phyloP scores from a whole-genome alignment of 2,113 vertebrate genomes.

The Pseudorasbora parva region DNA sequence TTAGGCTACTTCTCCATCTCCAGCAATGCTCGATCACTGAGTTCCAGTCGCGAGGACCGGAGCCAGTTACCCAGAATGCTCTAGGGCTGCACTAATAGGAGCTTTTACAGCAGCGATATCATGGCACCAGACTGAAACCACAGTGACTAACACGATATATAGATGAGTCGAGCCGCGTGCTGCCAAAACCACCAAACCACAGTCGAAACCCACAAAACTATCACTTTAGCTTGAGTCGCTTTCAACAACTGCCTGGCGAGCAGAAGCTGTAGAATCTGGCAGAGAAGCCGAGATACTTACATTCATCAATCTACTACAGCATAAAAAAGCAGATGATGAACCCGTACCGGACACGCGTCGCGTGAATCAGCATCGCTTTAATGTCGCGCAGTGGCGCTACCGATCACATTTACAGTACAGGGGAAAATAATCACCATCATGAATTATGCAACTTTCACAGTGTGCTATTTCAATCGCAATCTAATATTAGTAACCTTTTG shows the following conservation, averaged over 20 bases:
- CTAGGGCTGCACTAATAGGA: not conserved
- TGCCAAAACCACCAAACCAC: slow-evolving; percentile 36
- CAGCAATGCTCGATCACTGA: not conserved
- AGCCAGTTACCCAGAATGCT: slow-evolving; percentile 10
- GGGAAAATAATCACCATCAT: not conserved
- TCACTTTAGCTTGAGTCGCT: slow-evolving; percentile 19
- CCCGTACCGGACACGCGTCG: not conserved
- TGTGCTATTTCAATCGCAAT: not conserved
- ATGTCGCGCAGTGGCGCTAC: too few relatives aligned
- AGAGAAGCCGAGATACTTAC: not conserved
- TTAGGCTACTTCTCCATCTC: not conserved
- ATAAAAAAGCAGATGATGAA: not conserved
- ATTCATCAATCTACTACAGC: slow-evolving; percentile 25
- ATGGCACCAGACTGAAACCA: slow-evolving; percentile 12
- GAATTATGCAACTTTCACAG: not conserved
- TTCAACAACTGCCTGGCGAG: not conserved
- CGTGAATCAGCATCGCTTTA: not conserved
- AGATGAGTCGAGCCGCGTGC: not conserved
- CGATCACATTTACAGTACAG: not conserved
- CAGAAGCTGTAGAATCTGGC: not conserved
- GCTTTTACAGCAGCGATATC: slow-evolving; percentile 26
- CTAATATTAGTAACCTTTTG: not conserved
- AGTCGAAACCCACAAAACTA: not conserved
- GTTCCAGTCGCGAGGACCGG: not conserved
- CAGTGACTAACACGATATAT: slow-evolving; percentile 16